Base-by-base conservation (phyloP, 2,888 invertebrate species). In the Ferrisia virgata region DNA sequence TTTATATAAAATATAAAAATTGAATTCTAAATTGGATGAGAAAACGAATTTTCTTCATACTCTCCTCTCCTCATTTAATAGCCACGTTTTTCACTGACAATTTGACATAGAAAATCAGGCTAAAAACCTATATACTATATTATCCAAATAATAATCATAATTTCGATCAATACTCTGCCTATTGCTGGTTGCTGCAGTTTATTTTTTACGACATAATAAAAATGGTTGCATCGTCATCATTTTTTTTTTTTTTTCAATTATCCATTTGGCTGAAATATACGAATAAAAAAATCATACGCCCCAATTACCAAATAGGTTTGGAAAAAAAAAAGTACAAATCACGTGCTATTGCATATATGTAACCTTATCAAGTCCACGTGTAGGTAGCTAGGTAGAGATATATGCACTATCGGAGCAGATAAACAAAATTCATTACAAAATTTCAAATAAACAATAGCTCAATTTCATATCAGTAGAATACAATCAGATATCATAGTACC, bases 401-500 rank as follows among this genome's bases (percentile, higher is more conserved):
- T 39, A 43, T 11, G 8, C 11, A 18, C 58, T 28, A 64, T n/a
- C 58, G 25, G 11, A 11, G 39, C 0, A 1, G 1, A n/a, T n/a
- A 18, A 3, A 28, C 58, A 25, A 64, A 64, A 64, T 64, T 25
- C 11, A 64, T 64, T 64, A 64, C 58, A 64, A 64, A 64, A 64
- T 64, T 25, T 11, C 25, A 64, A 28, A 18, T 47, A 47, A 47
- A 64, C 58, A 64, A 64, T 64, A 28, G 47, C 40, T 18, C 5
- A 53, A 64, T n/a, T 64, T 9, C 11, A 28, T 25, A 53, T 53
- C 53, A 53, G 18, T n/a, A 53, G 8, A 53, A 53, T 40, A 40
- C 53, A 64, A 72, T 72, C 72, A 72, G 72, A 72, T 72, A 72
- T 72, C 72, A 25, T 72, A 33, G 18, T 64, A 64, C 33, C 72